These are phyloP conservation scores for Perccottus glenii DNA, from an alignment of 2,113 vertebrate genomes.

Conservation along the genomic window DNA sequence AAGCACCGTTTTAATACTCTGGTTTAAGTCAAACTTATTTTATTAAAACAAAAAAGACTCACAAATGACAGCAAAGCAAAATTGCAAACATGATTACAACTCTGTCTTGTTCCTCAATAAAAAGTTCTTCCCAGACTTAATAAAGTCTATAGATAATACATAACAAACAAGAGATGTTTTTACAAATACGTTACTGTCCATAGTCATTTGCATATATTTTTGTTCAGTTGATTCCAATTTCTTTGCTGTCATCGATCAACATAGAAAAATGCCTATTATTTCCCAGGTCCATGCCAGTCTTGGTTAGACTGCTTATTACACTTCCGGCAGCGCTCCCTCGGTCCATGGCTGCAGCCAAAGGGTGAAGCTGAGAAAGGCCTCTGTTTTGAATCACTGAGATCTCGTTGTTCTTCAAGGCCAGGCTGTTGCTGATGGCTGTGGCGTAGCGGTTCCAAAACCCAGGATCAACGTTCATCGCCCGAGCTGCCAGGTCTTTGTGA, in stretches of 20 bases:
- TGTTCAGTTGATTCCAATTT: slow-evolving; percentile 93
- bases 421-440: slow-evolving; percentile 91
- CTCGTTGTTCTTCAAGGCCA: slow-evolving; percentile 97
- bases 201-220: slow-evolving; percentile 71
- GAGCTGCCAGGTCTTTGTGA: slow-evolving; percentile 94
- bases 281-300: slow-evolving; percentile 85
- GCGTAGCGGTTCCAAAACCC: slow-evolving; percentile 97
- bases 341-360: slow-evolving; percentile 88
- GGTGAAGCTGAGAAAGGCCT: slow-evolving; percentile 89
- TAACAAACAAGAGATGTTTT: slow-evolving; percentile 57
- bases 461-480: slow-evolving; percentile 93
- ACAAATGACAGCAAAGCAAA: slow-evolving; percentile 56
- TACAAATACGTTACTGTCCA: slow-evolving; percentile 70
- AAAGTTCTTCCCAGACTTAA: slow-evolving; percentile 41
- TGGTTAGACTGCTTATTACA: slow-evolving; percentile 85
- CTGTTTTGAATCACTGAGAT: slow-evolving; percentile 99
- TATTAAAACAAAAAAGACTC: slow-evolving; percentile 46
- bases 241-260: slow-evolving; percentile 96
- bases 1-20: slow-evolving; percentile 39
- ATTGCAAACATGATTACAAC: slow-evolving; percentile 50
- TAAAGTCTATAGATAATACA: slow-evolving; percentile 64
- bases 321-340: slow-evolving; percentile 82
- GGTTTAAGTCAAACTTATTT: slow-evolving; percentile 42
- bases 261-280: slow-evolving; percentile 90
- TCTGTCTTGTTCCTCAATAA: slow-evolving; percentile 53